Percentiles rank a stretch among this genome's conserved stretches.
Conservation (phyloP, 1,140 invertebrate species). For the Pseudomyrmex dendroicus region DNA sequence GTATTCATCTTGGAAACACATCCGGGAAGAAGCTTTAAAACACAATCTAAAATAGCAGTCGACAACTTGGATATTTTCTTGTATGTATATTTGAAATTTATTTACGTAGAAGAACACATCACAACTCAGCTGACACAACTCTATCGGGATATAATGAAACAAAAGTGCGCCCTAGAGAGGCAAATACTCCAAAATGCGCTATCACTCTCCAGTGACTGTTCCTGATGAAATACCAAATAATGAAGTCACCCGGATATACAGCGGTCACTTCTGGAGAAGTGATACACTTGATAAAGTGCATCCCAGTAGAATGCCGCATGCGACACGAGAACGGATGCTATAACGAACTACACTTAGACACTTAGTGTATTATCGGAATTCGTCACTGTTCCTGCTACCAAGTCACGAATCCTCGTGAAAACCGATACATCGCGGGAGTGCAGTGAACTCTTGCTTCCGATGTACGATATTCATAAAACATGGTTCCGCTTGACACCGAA, state of each 20-base stretch:
- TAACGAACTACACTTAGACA: too few species aligned
- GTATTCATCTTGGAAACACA: neutral
- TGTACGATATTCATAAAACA: neutral
- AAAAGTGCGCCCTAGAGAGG: too few species aligned
- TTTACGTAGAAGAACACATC: too few species aligned
- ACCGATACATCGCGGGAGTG: neutral
- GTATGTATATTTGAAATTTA: too few species aligned
- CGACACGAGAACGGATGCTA: conserved; percentile 12
- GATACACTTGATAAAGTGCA: conserved; percentile 37
- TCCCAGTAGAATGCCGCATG: conserved; percentile 3
- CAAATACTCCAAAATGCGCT: conserved; percentile 50
- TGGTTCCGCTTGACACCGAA: neutral
- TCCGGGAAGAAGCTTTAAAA: neutral
- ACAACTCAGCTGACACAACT: too few species aligned
- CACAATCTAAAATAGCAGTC: neutral
- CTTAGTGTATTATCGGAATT: too few species aligned
- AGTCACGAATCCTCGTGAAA: conserved; percentile 14
- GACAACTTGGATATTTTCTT: neutral
- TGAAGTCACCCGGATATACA: conserved; percentile 25
- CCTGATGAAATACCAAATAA: too few species aligned
- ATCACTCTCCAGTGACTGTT: neutral
- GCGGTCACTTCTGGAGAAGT: conserved; percentile 42
- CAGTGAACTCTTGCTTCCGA: neutral
- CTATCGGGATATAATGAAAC: too few species aligned
- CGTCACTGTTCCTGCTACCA: neutral